Percentiles rank a stretch among this genome's conserved stretches.
Conservation (phyloP, 2,797 vertebrate genomes). For the Cossypha dichroa region DNA sequence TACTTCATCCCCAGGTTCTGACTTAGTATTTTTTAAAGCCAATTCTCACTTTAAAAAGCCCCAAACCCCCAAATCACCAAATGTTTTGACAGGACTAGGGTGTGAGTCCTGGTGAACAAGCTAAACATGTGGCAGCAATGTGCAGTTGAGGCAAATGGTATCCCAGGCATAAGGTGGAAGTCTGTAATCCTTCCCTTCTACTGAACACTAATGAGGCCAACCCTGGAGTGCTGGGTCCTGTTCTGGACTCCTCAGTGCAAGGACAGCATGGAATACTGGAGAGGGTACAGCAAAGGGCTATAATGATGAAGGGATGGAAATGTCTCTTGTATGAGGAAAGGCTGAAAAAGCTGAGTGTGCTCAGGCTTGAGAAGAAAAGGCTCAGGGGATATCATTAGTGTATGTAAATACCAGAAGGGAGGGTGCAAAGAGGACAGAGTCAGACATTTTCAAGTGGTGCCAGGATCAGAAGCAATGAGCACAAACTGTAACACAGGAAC, state of each 20-base stretch:
- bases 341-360: neutral
- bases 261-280: neutral
- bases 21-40: neutral
- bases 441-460: neutral
- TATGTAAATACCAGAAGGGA: neutral
- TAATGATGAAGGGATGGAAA: neutral
- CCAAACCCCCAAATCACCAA: neutral
- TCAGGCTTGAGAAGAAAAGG: neutral
- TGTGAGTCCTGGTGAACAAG: neutral
- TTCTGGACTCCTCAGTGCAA: neutral
- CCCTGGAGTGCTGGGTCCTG: neutral
- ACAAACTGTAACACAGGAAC: neutral
- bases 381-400: neutral
- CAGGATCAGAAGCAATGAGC: neutral
- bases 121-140: neutral
- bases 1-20: neutral
- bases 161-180: neutral
- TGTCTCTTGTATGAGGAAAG: neutral
- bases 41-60: neutral
- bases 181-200: neutral
- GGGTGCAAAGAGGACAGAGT: neutral
- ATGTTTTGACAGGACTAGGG: neutral
- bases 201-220: neutral
- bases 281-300: neutral
- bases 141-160: neutral